These are phyloP conservation scores for Sebastes matsubarae DNA, from an alignment of 2,797 vertebrate species.

Conservation along the genomic window DNA sequence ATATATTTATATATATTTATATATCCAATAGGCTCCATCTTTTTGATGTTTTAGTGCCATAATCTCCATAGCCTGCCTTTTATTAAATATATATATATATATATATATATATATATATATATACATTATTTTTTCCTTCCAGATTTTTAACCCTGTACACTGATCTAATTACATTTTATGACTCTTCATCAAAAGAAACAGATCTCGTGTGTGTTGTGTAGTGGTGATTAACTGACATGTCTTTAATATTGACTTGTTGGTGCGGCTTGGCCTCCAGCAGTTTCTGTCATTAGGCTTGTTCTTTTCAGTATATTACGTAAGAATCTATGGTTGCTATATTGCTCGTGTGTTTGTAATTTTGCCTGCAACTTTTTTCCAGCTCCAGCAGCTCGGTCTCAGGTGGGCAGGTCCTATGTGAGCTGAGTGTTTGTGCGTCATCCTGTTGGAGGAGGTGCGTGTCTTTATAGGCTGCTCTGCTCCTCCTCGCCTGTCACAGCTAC, in stretches of 20 bases:
- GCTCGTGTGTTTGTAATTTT: slow-evolving; percentile 50
- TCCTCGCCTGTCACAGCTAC: slow-evolving; percentile 33
- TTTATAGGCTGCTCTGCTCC: slow-evolving; percentile 65
- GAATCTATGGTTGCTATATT: slow-evolving; percentile 67
- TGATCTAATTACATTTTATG: slow-evolving; percentile 4
- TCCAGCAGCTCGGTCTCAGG: background rate
- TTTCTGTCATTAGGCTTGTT: slow-evolving; percentile 54
- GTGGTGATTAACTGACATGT: slow-evolving; percentile 21
- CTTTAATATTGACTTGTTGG: background rate
- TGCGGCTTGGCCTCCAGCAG: slow-evolving; percentile 23
- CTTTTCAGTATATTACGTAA: slow-evolving; percentile 68
- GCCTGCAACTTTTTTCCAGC: slow-evolving; percentile 38
- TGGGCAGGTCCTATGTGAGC: slow-evolving; percentile 35
- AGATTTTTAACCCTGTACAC: background rate
- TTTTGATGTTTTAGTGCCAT: too few relatives aligned
- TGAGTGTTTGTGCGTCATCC: slow-evolving; percentile 47
- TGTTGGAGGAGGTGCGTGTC: slow-evolving; percentile 36
- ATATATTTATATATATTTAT: too few relatives aligned
- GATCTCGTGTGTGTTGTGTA: background rate
- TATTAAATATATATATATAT: too few relatives aligned
- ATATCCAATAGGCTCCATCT: too few relatives aligned
- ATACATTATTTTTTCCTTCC: background rate
- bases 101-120: too few relatives aligned
- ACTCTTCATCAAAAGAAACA: background rate
- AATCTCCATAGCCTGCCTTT: too few relatives aligned